phyloP scores from a whole-genome alignment of 2,113 vertebrate species.

The Aegypius monachus region DNA sequence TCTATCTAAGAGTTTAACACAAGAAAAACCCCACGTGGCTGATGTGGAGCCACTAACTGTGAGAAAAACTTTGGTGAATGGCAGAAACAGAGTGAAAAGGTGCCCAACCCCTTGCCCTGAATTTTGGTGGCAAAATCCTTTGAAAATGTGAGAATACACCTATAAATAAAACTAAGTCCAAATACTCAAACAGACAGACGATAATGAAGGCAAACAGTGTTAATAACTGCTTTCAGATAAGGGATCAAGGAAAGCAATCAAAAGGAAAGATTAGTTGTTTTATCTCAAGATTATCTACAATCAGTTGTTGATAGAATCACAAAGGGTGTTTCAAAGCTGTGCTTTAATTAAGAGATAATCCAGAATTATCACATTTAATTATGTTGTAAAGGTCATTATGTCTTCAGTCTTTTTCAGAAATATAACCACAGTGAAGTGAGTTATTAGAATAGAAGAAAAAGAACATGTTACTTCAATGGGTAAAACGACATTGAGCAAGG shows the following conservation, averaged over 20 bases:
- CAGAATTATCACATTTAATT: constrained; percentile 49
- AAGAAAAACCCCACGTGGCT: fast-evolving
- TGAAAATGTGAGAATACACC: background rate
- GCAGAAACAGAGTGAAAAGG: background rate
- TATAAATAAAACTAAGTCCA: background rate
- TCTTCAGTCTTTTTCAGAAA: background rate
- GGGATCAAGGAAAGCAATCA: constrained; percentile 22
- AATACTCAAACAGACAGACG: background rate
- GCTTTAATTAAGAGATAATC: constrained; percentile 56
- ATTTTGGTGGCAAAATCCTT: background rate
- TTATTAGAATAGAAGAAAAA: background rate
- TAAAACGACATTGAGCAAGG: background rate
- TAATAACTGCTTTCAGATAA: background rate
- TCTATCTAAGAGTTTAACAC: background rate
- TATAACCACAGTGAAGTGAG: background rate
- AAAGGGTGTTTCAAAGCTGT: constrained; percentile 46
- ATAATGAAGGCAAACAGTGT: background rate
- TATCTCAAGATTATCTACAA: constrained; percentile 48
- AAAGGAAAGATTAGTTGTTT: constrained; percentile 42
- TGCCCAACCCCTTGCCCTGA: background rate
- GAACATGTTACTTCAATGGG: background rate
- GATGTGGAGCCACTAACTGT: background rate
- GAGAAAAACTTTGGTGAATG: background rate
- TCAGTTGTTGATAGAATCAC: constrained; percentile 20
- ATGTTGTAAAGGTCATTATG: background rate